These are phyloP conservation scores for Apamea crenata DNA, from an alignment of 2,888 invertebrate species.

Conservation along the genomic window DNA sequence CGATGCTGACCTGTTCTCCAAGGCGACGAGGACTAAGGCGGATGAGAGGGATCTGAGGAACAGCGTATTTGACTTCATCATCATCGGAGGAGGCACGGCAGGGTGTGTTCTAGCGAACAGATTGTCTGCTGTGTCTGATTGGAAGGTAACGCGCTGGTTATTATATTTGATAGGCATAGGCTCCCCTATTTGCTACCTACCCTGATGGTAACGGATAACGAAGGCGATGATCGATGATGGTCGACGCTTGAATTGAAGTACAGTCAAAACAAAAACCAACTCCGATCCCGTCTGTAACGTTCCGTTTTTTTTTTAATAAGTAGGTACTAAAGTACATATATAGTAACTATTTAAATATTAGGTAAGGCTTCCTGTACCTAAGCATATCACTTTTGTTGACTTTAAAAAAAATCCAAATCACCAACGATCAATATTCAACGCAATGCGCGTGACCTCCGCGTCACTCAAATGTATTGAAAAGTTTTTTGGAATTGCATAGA, in stretches of 20 bases:
- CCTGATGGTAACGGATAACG: background rate
- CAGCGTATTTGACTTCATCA: conserved; percentile 88
- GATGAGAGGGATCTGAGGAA: conserved; percentile 82
- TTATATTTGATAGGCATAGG: too few species aligned
- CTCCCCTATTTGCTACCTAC: background rate
- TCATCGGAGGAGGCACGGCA: conserved; percentile 87
- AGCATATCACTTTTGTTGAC: background rate
- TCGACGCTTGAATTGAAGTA: background rate
- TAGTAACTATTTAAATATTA: background rate
- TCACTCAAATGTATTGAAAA: background rate
- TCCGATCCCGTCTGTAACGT: background rate
- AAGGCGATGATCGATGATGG: too few species aligned
- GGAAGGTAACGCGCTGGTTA: conserved; percentile 81
- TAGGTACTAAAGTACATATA: background rate
- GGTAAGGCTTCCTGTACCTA: background rate
- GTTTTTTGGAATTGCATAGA: background rate
- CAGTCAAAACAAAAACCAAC: background rate
- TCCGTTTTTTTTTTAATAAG: background rate
- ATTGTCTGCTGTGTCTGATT: conserved; percentile 83
- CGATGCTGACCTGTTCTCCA: conserved; percentile 81
- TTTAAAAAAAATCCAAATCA: background rate
- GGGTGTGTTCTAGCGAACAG: conserved; percentile 87
- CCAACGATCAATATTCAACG: background rate
- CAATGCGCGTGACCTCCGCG: background rate
- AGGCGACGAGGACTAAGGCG: conserved; percentile 82